A percentile compares a stretch with the other conserved stretches of the same genome.
Evolutionary conservation across 2,888 invertebrate genomes (phyloP).

Genomic region (Catonia carolina): DNA sequence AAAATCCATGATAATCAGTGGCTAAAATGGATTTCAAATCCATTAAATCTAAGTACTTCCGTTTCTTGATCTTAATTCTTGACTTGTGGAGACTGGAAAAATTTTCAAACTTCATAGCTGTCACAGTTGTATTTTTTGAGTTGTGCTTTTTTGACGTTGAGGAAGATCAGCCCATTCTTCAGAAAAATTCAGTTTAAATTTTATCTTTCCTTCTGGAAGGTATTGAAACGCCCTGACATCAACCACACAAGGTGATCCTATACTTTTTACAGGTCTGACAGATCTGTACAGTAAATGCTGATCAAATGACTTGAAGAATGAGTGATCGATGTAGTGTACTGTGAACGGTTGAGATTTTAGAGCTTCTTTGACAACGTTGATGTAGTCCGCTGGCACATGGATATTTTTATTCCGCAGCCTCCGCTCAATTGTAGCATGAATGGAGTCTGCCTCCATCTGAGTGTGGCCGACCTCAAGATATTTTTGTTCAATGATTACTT

Average conservation of each 20-base stretch:
- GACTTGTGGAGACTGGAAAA: background rate
- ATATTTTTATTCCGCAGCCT: constrained; percentile 11
- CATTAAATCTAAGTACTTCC: too few species aligned
- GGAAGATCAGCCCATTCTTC: constrained; percentile 9
- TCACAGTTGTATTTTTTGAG: background rate
- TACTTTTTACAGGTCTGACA: constrained; percentile 1
- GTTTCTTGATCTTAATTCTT: background rate
- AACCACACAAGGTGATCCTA: constrained; percentile 1
- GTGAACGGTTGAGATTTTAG: background rate
- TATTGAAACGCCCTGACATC: background rate
- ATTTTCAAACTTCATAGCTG: background rate
- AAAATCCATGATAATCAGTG: too few species aligned
- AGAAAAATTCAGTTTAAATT: constrained; percentile 1
- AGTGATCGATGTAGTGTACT: constrained; percentile 7
- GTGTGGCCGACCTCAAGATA: too few species aligned
- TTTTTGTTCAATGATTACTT: too few species aligned
- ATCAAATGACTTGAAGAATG: background rate
- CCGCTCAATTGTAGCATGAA: too few species aligned
- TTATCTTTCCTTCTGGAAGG: background rate
- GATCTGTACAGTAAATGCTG: background rate
- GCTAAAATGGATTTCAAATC: too few species aligned
- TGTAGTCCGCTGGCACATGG: constrained; percentile 7
- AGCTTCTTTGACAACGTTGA: background rate
- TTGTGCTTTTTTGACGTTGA: constrained; percentile 2
- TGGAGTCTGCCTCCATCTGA: too few species aligned